phyloP scores from a whole-genome alignment of 2,888 invertebrate species.

The Limnephilus auricula region DNA sequence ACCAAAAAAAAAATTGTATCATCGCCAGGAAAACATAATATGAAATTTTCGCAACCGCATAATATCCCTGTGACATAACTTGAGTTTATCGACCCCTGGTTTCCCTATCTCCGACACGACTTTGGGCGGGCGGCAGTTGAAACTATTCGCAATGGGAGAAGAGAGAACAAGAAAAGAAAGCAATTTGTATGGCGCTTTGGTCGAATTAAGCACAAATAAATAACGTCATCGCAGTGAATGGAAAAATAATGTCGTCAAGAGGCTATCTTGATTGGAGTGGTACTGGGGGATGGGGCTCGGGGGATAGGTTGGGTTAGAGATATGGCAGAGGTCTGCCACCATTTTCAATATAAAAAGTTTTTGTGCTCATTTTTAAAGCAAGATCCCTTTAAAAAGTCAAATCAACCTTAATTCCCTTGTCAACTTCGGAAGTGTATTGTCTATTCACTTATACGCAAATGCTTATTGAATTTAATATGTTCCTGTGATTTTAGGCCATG shows the following conservation, averaged over 20 bases:
- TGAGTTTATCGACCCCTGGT: constrained; percentile 20
- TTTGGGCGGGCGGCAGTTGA: constrained; percentile 11
- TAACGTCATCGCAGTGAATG: constrained; percentile 62
- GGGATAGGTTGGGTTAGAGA: constrained; percentile 9
- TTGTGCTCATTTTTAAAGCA: not conserved
- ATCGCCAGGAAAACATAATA: not conserved
- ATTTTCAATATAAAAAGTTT: not conserved
- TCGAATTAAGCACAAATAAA: constrained; percentile 66
- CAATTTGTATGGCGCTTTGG: constrained; percentile 65
- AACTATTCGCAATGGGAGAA: constrained; percentile 31
- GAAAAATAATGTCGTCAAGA: constrained; percentile 65
- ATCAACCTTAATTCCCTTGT: not conserved
- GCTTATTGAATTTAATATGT: no score
- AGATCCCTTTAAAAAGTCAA: not conserved
- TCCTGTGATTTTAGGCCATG: no score
- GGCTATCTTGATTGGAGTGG: constrained; percentile 62
- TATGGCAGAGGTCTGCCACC: not conserved
- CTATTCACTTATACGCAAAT: not conserved
- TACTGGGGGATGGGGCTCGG: constrained; percentile 50
- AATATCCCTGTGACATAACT: not conserved
- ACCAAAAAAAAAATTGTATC: no score
- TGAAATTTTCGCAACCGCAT: not conserved
- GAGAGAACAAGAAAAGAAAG: constrained; percentile 59
- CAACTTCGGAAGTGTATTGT: not conserved
- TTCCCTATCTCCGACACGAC: constrained; percentile 24